Base-by-base conservation (phyloP, 2,797 vertebrate species). In the Anomalospiza imberbis region DNA sequence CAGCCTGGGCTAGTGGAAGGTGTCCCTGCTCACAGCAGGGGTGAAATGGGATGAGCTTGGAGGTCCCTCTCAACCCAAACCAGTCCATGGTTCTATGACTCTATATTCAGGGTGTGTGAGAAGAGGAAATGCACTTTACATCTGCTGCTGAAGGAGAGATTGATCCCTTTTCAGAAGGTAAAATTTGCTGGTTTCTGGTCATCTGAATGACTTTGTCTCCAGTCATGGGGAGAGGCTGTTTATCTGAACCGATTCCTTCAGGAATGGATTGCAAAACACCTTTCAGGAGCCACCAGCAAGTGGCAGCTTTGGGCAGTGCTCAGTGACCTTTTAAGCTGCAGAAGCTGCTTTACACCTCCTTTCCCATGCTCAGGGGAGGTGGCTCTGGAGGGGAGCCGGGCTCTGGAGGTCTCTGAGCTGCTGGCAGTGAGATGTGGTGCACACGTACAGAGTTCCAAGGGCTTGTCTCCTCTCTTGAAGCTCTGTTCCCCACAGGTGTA, bases 81-180 rank as follows among this genome's bases (percentile, higher is more conserved):
- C 36, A 3, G 50, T 18, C 32, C n/a, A 2, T 15, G 55, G 14
- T 17, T 44, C 62, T 6, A 0, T 28, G 29, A 4, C 17, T 26
- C 13, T 14, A 1, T 7, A 0, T 13, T 0, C 2, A 1, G 1
- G 13, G 3, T n/a, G 0, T 2, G 22, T 17, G 63, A 40, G 7
- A 1, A 24, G 17, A 36, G 74, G 54, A 71, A 63, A 48, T 6
- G 2, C 9, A 2, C 63, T 25, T 58, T 2, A 3, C 8, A 12
- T 10, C 14, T 61, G 40, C 12, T 34, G 44, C 60, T 62, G 65
- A 12, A 18, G 28, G 2, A 45, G 42, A 17, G 24, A 3, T 16
- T 20, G 31, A 17, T 21, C 14, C 5, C 38, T 21, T 88, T 18
- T 13, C 6, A 20, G 13, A 12, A 9, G 21, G 73, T 17, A 5